Percentiles rank a stretch among this genome's conserved stretches.
phyloP scores from a whole-genome alignment of 2,888 invertebrate genomes.

The Tinea trinotella region DNA sequence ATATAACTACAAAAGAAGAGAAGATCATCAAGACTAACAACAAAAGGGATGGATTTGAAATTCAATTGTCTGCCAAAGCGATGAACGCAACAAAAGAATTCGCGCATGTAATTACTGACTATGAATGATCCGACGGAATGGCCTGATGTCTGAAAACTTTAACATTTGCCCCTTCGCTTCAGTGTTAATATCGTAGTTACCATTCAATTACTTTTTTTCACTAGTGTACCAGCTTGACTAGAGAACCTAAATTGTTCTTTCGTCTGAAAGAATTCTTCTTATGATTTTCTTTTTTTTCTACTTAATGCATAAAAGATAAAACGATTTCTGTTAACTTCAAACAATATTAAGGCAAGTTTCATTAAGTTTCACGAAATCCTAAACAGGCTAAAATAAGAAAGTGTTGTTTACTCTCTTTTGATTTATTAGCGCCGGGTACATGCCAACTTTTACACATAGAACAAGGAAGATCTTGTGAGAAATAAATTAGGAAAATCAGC shows the following conservation, averaged over 20 bases:
- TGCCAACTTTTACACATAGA: slow-evolving; percentile 1
- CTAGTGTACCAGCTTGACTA: slow-evolving; percentile 3
- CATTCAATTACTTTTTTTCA: slow-evolving; percentile 21
- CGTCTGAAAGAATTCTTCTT: background rate
- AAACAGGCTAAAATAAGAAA: slow-evolving; percentile 1
- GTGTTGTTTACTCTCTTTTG: slow-evolving; percentile 2
- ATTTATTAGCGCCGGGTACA: background rate
- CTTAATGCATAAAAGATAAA: slow-evolving; percentile 10
- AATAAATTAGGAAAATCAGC: slow-evolving; percentile 30
- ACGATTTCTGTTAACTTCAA: background rate
- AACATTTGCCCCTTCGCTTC: slow-evolving; percentile 30
- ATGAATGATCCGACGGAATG: slow-evolving; percentile 39
- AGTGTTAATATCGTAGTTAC: slow-evolving; percentile 24
- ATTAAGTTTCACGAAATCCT: background rate
- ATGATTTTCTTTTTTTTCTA: background rate
- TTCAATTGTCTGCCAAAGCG: slow-evolving; percentile 47
- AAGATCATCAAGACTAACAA: slow-evolving; percentile 35
- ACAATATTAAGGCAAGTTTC: background rate
- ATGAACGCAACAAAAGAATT: slow-evolving; percentile 41
- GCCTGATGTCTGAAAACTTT: slow-evolving; percentile 54
- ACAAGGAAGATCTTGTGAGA: slow-evolving; percentile 22
- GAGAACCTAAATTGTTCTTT: background rate
- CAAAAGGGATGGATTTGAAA: slow-evolving; percentile 38
- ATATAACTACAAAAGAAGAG: slow-evolving; percentile 23
- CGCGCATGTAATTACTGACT: slow-evolving; percentile 48